Conservation (phyloP, 2,797 vertebrate species). For the Scyliorhinus canicula region DNA sequence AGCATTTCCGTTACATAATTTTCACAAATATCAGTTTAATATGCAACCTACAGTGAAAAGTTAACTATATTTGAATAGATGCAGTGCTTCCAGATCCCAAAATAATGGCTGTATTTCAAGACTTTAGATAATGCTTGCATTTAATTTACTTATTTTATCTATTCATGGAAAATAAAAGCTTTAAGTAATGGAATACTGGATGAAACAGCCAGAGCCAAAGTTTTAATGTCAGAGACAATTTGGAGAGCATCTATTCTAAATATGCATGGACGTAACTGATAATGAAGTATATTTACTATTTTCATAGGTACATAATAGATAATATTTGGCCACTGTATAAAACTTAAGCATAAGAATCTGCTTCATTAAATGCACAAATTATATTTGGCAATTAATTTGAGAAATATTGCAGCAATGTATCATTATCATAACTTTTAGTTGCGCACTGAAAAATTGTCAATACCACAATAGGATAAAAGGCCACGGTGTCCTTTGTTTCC, state of each 20-base stretch:
- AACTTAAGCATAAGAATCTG: neutral
- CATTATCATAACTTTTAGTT: neutral
- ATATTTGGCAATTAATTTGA: slow-evolving; percentile 12
- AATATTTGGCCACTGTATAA: slow-evolving; percentile 30
- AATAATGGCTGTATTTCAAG: neutral
- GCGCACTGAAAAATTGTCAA: slow-evolving; percentile 20
- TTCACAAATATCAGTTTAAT: neutral
- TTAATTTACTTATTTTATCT: neutral
- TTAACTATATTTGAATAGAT: neutral
- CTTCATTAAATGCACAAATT: slow-evolving; percentile 27
- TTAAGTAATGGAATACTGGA: slow-evolving; percentile 8
- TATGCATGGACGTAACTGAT: neutral
- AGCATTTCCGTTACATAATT: neutral
- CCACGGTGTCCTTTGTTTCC: slow-evolving; percentile 30
- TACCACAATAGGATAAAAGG: slow-evolving; percentile 25
- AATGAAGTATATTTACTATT: neutral
- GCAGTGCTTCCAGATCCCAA: neutral
- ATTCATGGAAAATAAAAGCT: neutral
- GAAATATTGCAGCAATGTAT: slow-evolving; percentile 28
- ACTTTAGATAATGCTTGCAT: neutral
- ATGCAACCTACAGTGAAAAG: neutral
- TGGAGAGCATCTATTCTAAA: neutral
- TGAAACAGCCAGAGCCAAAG: neutral
- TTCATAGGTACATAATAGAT: slow-evolving; percentile 1
- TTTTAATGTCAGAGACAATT: neutral